Conservation (phyloP, 2,888 invertebrate genomes). For the Microctonus brassicae region DNA sequence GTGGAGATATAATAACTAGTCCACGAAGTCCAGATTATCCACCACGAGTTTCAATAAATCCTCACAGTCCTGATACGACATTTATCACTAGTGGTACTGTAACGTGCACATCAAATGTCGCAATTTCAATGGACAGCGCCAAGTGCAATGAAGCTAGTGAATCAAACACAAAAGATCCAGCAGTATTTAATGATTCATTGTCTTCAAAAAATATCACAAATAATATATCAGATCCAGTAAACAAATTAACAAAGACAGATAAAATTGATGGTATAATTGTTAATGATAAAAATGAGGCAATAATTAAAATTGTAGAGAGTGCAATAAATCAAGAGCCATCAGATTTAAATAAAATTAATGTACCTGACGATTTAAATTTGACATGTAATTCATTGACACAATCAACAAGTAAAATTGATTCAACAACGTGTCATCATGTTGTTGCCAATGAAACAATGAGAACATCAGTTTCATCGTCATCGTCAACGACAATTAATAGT, state of each 20-base stretch:
- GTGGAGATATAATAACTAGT: constrained; percentile 58
- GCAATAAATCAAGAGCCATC: constrained; percentile 51
- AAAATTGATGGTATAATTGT: constrained; percentile 17
- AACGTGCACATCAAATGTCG: constrained; percentile 12
- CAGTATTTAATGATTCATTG: constrained; percentile 11
- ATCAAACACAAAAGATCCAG: background rate
- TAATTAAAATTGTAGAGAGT: background rate
- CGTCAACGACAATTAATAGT: constrained; percentile 20
- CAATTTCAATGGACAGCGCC: constrained; percentile 49
- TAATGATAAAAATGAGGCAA: constrained; percentile 35
- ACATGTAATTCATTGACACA: constrained; percentile 18
- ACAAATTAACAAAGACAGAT: constrained; percentile 24
- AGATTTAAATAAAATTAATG: constrained; percentile 35
- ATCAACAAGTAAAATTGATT: constrained; percentile 36
- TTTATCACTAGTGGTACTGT: constrained; percentile 43
- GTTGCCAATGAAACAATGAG: constrained; percentile 6
- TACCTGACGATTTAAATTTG: constrained; percentile 15
- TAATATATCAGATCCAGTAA: background rate
- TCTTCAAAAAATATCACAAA: background rate
- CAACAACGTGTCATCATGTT: constrained; percentile 29
- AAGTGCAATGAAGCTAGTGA: constrained; percentile 43
- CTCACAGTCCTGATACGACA: constrained; percentile 54
- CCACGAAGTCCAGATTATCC: constrained; percentile 67
- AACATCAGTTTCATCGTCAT: constrained; percentile 22
- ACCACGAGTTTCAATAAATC: constrained; percentile 59